A percentile compares a stretch with the other conserved stretches of the same genome.
phyloP scores from a whole-genome alignment of 2,797 vertebrate species.

The Ctenosaura bakeri region DNA sequence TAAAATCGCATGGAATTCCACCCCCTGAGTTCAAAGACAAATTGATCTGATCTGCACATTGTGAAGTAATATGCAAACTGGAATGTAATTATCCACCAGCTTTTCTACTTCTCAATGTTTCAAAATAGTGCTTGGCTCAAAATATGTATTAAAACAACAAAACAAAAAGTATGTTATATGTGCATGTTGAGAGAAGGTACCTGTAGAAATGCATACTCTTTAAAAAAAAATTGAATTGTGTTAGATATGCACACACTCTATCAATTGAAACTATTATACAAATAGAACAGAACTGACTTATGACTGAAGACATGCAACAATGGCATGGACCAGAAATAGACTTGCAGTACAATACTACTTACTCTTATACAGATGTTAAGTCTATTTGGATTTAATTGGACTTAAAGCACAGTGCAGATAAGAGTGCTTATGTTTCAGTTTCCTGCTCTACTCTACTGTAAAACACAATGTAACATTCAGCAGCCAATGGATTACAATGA shows the following conservation, averaged over 20 bases:
- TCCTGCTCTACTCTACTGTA: no score
- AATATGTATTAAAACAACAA: background rate
- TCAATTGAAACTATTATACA: background rate
- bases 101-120: background rate
- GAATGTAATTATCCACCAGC: background rate
- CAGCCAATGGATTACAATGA: no score
- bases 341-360: background rate
- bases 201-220: background rate
- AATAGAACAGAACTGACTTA: background rate
- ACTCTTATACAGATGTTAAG: no score
- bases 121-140: background rate
- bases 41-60: background rate
- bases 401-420: background rate
- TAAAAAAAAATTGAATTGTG: background rate
- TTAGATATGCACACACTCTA: background rate
- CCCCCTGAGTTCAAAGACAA: background rate
- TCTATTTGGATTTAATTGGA: no score
- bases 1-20: background rate
- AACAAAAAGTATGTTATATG: background rate
- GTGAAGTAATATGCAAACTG: background rate
- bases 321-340: background rate
- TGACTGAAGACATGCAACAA: background rate
- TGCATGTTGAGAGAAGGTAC: background rate
- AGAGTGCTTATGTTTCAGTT: background rate
- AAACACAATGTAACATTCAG: no score